A percentile compares a stretch with the other conserved stretches of the same genome.
phyloP scores from a whole-genome alignment of 2,888 invertebrate genomes.

The Odontocerum albicorne region DNA sequence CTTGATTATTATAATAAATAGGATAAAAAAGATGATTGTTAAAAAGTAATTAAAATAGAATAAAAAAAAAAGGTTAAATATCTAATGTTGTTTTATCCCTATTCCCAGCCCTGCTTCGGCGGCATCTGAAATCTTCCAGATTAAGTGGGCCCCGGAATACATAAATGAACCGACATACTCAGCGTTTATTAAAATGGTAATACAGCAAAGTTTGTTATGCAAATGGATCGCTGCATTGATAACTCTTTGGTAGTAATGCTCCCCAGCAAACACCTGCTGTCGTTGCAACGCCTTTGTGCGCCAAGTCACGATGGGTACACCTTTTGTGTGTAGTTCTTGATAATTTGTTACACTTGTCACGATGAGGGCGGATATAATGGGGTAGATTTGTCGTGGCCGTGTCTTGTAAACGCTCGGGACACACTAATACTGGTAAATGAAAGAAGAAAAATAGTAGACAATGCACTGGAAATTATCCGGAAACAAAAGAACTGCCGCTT shows the following conservation, averaged over 20 bases:
- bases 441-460: no score
- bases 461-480: no score
- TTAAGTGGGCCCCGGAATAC: constrained; percentile 5
- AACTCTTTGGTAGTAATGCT: constrained; percentile 7
- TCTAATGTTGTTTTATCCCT: neutral
- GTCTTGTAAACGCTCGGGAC: no score
- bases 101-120: neutral
- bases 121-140: constrained; percentile 7
- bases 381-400: constrained; percentile 8
- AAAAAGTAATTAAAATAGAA: no score
- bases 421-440: no score
- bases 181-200: constrained; percentile 31
- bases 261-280: constrained; percentile 21
- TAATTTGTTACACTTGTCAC: constrained; percentile 28
- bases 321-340: constrained; percentile 20
- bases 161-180: constrained; percentile 24
- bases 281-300: neutral
- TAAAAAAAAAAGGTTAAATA: no score
- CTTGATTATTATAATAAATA: no score
- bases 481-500: no score
- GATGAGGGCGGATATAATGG: constrained; percentile 11
- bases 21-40: no score
- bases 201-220: constrained; percentile 31
- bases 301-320: constrained; percentile 3
- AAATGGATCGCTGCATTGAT: constrained; percentile 28